Percentiles rank a stretch among this genome's conserved stretches.
These are phyloP conservation scores for Amphipyra berbera DNA, from an alignment of 2,888 invertebrate genomes.

Conservation along the genomic window DNA sequence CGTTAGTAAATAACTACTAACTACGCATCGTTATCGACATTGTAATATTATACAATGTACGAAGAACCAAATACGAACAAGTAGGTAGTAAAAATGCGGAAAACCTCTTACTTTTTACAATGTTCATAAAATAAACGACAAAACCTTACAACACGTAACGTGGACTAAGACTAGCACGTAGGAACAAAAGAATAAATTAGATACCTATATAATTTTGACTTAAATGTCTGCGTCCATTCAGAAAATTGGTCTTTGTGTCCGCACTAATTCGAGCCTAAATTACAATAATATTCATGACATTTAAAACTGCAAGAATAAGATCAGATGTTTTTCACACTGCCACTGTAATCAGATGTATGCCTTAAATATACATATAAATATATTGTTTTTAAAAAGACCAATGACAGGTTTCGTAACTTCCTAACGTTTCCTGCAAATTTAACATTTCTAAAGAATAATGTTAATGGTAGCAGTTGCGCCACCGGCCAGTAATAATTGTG, in stretches of 20 bases:
- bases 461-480: slow-evolving; percentile 39
- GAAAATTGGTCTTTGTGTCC: slow-evolving; percentile 28
- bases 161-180: slow-evolving; percentile 27
- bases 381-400: slow-evolving; percentile 15
- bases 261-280: not conserved
- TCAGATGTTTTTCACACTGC: not conserved
- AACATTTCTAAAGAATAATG: slow-evolving; percentile 48
- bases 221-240: slow-evolving; percentile 12
- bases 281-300: not conserved
- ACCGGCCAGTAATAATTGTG: slow-evolving; percentile 56
- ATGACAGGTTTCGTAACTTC: slow-evolving; percentile 48
- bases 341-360: slow-evolving; percentile 17
- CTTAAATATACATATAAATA: slow-evolving; percentile 1
- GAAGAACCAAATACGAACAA: slow-evolving; percentile 14
- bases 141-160: slow-evolving; percentile 36
- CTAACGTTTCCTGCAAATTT: slow-evolving; percentile 44
- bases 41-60: slow-evolving; percentile 35
- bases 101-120: slow-evolving; percentile 51
- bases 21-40: slow-evolving; percentile 38
- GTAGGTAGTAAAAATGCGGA: slow-evolving; percentile 37
- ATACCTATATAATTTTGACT: slow-evolving; percentile 36
- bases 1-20: slow-evolving; percentile 33
- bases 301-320: no score
- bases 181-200: slow-evolving; percentile 40
- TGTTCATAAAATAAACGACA: slow-evolving; percentile 35